Conservation (phyloP, 37 sponge, comb jelly and placozoan species). For the Oopsacas minuta region DNA sequence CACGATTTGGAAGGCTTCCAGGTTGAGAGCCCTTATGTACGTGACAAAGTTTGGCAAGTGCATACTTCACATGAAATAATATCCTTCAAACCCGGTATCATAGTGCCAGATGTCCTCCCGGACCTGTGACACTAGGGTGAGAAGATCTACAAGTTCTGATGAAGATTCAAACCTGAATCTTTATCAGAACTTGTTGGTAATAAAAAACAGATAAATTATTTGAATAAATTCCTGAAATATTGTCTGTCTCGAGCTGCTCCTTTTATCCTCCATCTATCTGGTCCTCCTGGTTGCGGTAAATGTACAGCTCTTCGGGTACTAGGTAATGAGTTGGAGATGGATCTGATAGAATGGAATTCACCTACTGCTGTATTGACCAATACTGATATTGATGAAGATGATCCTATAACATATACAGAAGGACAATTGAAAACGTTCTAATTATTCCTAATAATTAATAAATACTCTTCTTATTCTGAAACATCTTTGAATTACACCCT, state of each 20-base stretch:
- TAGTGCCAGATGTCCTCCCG: no score
- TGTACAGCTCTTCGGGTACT: background rate
- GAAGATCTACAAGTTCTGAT: no score
- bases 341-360: background rate
- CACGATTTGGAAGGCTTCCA: no score
- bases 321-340: background rate
- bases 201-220: background rate
- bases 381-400: background rate
- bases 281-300: conserved; percentile 5
- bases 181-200: background rate
- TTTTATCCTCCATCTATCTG: background rate
- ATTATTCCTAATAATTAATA: background rate
- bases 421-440: background rate
- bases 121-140: no score
- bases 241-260: background rate
- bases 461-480: background rate
- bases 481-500: no score
- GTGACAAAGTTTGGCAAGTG: no score
- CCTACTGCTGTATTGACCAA: background rate
- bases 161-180: no score
- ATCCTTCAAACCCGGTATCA: no score
- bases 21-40: no score
- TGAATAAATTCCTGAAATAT: background rate
- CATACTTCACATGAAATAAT: no score
- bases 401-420: background rate